phyloP scores from a whole-genome alignment of 2,113 vertebrate species.

The Sander vitreus region DNA sequence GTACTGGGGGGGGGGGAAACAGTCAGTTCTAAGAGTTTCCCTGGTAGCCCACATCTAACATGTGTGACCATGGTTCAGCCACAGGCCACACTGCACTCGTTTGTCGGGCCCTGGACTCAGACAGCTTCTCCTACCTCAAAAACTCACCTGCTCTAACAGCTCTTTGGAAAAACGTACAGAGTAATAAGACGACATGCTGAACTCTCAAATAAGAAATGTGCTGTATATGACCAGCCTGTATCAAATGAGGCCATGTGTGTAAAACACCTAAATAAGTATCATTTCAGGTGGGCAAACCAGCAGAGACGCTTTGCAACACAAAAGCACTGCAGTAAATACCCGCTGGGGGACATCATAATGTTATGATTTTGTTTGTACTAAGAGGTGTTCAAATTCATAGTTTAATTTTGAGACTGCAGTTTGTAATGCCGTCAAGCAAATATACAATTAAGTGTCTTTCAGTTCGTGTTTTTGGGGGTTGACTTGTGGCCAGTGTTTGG shows the following conservation, averaged over 20 bases:
- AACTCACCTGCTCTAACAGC: conserved; percentile 36
- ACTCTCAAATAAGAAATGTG: background rate
- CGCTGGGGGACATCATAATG: conserved; percentile 1
- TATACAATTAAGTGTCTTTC: background rate
- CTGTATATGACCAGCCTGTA: background rate
- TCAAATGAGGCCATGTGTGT: conserved; percentile 13
- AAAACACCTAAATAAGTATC: conserved; percentile 9
- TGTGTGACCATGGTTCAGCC: conserved; percentile 43
- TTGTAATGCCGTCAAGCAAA: conserved; percentile 1
- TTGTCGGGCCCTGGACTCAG: conserved; percentile 19
- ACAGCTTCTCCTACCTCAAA: conserved; percentile 51
- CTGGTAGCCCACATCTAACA: conserved; percentile 53
- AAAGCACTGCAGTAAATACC: conserved; percentile 5
- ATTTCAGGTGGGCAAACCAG: conserved; percentile 1
- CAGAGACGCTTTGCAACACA: background rate
- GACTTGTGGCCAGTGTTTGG: background rate
- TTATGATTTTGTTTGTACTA: background rate
- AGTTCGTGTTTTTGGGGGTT: background rate
- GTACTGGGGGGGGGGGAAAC: conserved; percentile 19
- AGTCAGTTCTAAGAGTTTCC: conserved; percentile 30
- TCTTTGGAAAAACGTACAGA: conserved; percentile 21
- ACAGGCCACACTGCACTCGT: conserved; percentile 35
- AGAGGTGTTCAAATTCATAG: conserved; percentile 3
- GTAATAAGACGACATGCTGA: conserved; percentile 8
- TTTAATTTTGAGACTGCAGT: background rate